Evolutionary conservation across 2,113 vertebrate species (phyloP), one percentile per base, ranked within the genome.

Genomic region (Gymnarchus niloticus): DNA sequence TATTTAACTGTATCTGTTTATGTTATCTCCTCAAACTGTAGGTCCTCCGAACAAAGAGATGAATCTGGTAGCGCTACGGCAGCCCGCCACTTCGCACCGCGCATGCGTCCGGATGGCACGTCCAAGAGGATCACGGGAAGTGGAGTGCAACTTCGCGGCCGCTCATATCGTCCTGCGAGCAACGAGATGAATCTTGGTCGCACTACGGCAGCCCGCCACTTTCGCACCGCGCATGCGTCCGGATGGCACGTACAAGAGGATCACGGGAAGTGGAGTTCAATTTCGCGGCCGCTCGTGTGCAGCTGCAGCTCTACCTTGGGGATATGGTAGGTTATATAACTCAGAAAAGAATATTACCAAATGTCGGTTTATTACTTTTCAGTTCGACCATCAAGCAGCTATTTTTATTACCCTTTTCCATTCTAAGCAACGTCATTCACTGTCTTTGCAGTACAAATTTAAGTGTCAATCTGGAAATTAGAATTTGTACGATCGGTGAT

Each of bases 181-280:
- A 84, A 84, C 48, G 57, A 57, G 19, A 57, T 73, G 65, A 41
- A 73, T 28, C 65, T n/a, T 73, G 65, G 46, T 65, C 61, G 83
- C 46, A 7, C 83, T 48, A 65, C 83, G 65, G 57, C 83, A 37
- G 65, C 83, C 57, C 83, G 83, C 83, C 83, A 84, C 57, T 57
- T n/a, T 84, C 44, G 44, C 49, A 84, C 48, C n/a, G n/a, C 56
- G 83, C 83, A 84, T 6, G 83, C 83, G 83, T 84, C 17, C 83
- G 48, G 6, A 73, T 73, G 65, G 41, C 28, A 17, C 6, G 65
- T 8, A 10, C 28, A 19, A 73, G 41, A 41, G 65, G 33, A 73
- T 73, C 65, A 73, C 65, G 65, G 65, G 33, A 73, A 14, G 41
- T 73, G n/a, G 33, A 1, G 65, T 73, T n/a, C n/a, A n/a, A n/a